Conservation (phyloP, 2,797 vertebrate genomes). For the Orestias chungarensis region DNA sequence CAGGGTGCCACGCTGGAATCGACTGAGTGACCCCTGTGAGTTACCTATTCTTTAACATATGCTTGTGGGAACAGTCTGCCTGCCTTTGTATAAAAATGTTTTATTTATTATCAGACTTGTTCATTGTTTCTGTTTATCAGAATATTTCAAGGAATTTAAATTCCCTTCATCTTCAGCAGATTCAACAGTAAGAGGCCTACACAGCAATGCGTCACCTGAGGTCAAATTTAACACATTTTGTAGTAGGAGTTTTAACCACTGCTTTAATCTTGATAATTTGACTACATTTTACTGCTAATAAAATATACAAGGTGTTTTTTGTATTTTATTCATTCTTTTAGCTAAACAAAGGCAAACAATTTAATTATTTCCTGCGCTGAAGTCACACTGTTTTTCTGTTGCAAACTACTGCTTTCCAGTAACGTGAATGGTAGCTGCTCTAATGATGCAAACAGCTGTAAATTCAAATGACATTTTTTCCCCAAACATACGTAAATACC, state of each 20-base stretch:
- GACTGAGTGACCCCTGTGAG: not conserved
- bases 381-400: not conserved
- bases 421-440: not conserved
- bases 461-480: slow-evolving; percentile 16
- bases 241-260: not conserved
- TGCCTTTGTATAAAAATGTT: not conserved
- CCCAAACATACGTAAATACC: slow-evolving; percentile 11
- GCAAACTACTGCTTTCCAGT: slow-evolving; percentile 4
- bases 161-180: not conserved
- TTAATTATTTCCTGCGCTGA: not conserved
- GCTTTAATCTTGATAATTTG: not conserved
- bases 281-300: not conserved
- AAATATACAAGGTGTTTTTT: not conserved
- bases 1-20: not conserved
- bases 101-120: not conserved
- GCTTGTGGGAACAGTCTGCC: not conserved
- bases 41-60: not conserved
- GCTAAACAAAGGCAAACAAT: not conserved
- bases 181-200: not conserved
- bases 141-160: not conserved
- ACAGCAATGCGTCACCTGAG: not conserved
- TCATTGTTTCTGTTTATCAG: not conserved
- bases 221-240: not conserved
- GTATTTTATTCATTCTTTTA: not conserved
- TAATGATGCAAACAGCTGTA: slow-evolving; percentile 13